Percentiles rank a stretch among this genome's conserved stretches.
phyloP scores from a whole-genome alignment of 2,113 vertebrate species.

The Callocephalon fimbriatum region DNA sequence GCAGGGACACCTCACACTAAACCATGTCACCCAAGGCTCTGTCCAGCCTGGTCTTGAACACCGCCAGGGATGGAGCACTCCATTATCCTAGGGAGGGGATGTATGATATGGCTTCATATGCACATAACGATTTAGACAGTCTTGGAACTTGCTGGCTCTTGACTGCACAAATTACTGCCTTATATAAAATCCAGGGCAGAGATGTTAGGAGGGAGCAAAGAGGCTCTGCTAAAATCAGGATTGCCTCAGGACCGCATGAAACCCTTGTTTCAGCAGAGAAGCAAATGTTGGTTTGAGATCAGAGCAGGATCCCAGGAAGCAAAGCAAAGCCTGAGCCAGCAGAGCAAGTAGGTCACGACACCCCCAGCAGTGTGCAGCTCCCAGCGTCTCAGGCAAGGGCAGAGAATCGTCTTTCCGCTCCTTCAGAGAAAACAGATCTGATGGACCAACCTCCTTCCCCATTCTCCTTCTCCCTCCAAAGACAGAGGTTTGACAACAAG shows the following conservation, averaged over 20 bases:
- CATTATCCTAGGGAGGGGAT: not conserved
- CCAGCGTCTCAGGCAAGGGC: not conserved
- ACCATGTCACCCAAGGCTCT: too few relatives aligned
- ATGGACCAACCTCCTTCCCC: not conserved
- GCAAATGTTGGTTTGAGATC: slow-evolving; percentile 13
- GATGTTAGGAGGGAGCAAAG: not conserved
- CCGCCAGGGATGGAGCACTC: too few relatives aligned
- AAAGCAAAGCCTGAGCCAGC: not conserved
- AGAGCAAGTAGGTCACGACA: not conserved
- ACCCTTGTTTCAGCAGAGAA: not conserved
- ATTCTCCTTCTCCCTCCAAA: not conserved
- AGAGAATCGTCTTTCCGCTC: not conserved
- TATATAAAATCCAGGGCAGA: not conserved
- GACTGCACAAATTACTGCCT: not conserved
- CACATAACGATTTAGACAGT: not conserved
- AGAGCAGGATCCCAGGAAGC: not conserved
- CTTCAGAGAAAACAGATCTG: slow-evolving; percentile 5
- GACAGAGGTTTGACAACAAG: slow-evolving; percentile 18
- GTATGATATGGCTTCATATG: not conserved
- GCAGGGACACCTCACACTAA: too few relatives aligned
- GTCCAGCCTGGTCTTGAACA: too few relatives aligned
- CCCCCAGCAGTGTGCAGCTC: not conserved
- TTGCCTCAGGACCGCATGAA: not conserved
- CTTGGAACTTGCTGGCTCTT: not conserved
- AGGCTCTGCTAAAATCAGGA: not conserved